Evolutionary conservation across 2,113 vertebrate genomes (phyloP), one percentile per base, ranked within the genome.

Genomic region (Rhineura floridana): DNA sequence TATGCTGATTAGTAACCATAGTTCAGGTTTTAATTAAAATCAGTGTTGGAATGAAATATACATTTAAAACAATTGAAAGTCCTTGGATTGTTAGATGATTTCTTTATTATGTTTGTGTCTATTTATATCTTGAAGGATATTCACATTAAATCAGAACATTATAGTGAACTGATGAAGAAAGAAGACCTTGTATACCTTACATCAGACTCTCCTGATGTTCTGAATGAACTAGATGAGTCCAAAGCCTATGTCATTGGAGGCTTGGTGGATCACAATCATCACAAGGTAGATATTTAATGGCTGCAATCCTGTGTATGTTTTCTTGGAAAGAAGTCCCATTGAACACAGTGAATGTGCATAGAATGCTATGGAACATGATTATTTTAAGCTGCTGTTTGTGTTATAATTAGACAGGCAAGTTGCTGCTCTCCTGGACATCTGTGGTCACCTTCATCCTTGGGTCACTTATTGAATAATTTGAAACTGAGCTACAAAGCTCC

Each of bases 181-280:
- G 98, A 98, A 90, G 97, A 99, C 76, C 93, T 99, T 44, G 96
- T 99, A 1, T 99, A 99, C 93, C 98, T 99, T 81, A 99, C 98
- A 4, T 99, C 99, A 3, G 99, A 99, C 94, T 99, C 99, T 15
- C 98, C 99, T 6, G 98, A 99, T 0, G 23, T 98, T 30, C 96
- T 99, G 83, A 95, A 95, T 44, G 97, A 99, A 90, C 96, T 99
- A 83, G 98, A 99, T 93, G 98, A 97, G 62, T 96, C 94, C 59
- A 99, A 98, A 92, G 98, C 98, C 25, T 99, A 99, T 13, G 96
- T 99, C 63, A 99, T 99, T 0, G 99, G 99, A 92, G 99, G 99
- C 23, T 94, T 99, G 70, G 99, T 99, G 88, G 99, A 99, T 96
- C 99, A 99, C 95, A 99, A 99, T 94, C 99, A 99, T 91, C 98